Percentiles rank a stretch among this genome's conserved stretches.
Evolutionary conservation across 2,113 vertebrate genomes (phyloP).

Genomic region (Tylochromis polylepis): DNA sequence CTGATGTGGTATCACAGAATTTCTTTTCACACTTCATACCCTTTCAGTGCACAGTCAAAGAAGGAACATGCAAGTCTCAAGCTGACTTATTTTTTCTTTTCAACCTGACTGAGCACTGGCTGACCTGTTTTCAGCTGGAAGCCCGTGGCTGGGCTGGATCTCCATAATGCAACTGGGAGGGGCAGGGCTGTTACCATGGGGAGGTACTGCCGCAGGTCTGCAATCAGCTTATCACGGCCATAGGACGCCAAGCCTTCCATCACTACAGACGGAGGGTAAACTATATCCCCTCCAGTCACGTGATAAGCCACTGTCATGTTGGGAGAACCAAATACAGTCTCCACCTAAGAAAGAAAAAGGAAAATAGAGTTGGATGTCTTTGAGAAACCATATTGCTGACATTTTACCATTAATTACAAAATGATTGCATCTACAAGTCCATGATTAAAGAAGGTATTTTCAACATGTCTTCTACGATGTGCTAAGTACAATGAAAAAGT

Average conservation of each 20-base stretch:
- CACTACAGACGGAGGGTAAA: conserved; percentile 84
- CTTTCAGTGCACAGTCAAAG: not conserved
- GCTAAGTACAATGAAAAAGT: not conserved
- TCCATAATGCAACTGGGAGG: conserved; percentile 82
- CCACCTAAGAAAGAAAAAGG: conserved; percentile 72
- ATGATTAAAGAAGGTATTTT: not conserved
- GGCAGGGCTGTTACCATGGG: conserved; percentile 84
- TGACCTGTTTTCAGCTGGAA: conserved; percentile 93
- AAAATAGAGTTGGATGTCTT: not conserved
- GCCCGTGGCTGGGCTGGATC: conserved; percentile 76
- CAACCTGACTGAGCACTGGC: conserved; percentile 22
- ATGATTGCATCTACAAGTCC: not conserved
- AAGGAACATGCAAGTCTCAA: not conserved
- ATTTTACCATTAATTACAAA: not conserved
- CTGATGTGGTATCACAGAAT: not conserved
- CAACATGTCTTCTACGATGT: not conserved
- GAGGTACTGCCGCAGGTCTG: conserved; percentile 84
- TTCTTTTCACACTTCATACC: not conserved
- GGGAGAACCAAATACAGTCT: conserved; percentile 82
- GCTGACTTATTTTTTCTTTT: conserved; percentile 9
- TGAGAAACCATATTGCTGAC: not conserved
- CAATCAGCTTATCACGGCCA: conserved; percentile 82
- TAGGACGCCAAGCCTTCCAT: conserved; percentile 79
- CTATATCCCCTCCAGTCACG: conserved; percentile 76
- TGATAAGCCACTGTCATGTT: conserved; percentile 93